Evolutionary conservation across 1,140 invertebrate genomes (phyloP), one percentile per base, ranked within the genome.

Genomic region (Pomacea maculata): DNA sequence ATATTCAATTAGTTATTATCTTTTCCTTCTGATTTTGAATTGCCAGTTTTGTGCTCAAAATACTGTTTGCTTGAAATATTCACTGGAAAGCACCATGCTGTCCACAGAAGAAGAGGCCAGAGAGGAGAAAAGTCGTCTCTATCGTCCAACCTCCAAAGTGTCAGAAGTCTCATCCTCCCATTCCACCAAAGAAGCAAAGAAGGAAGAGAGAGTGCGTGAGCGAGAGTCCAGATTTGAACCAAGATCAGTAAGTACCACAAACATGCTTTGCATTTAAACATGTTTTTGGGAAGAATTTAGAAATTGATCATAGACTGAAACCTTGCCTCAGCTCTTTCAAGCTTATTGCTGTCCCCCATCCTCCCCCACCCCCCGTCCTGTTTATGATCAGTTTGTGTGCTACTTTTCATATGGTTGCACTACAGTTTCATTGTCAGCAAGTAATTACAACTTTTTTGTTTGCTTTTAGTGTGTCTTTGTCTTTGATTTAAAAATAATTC

Each of bases 121-220:
- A 74, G 54, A 78, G 52, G 85, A 85, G 63, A 88, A 86, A 70
- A 81, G 82, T 55, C 97, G 98, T 91, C 90, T 99, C 2, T 99
- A 99, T 89, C 98, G 98, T 91, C 97, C 97, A 1, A 89, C 87
- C 17, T 96, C 96, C 3, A 95, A 96, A 85, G 91, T 97, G 65
- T 90, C 92, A 54, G 92, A 94, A 63, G 85, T 93, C 61, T 91
- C 93, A 54, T 94, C 94, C 85, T 93, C 92, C 72, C 85, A 89
- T 74, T 92, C 93, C 15, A 89, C 93, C 14, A 88, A 89, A 80
- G 83, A 87, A 92, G 93, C 83, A 89, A 93, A 87, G 94, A 94
- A 54, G 93, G 95, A 90, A 79, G 65, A 78, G 11, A 11, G 73
- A 55, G 54, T 25, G 7, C 67, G 77, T 17, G 77, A 80, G 83